phyloP scores from a whole-genome alignment of 2,113 vertebrate species.

The Pteronura brasiliensis region DNA sequence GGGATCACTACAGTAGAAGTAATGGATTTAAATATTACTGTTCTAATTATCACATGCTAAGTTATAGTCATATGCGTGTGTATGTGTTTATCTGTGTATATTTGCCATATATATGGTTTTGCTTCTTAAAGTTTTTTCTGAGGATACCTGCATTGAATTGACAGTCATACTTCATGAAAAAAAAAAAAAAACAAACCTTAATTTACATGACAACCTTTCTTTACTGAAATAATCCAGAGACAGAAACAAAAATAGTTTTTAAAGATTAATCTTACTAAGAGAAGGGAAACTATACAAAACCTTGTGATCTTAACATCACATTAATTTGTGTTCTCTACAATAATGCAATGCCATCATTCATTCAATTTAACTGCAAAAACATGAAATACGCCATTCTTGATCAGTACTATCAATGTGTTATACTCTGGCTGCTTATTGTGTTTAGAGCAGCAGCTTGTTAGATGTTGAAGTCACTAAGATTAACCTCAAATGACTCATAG shows the following conservation, averaged over 20 bases:
- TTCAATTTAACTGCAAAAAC: slow-evolving; percentile 14
- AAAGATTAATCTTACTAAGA: neutral
- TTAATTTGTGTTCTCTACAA: neutral
- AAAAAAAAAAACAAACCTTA: neutral
- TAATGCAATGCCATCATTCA: neutral
- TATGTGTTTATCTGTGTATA: neutral
- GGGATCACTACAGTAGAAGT: neutral
- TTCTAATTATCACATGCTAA: neutral
- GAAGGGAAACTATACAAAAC: neutral
- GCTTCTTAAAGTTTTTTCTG: neutral
- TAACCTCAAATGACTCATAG: neutral
- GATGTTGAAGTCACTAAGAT: neutral
- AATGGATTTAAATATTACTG: neutral
- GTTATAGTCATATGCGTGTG: neutral
- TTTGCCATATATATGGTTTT: neutral
- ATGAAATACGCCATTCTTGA: slow-evolving; percentile 1
- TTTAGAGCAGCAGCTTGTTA: neutral
- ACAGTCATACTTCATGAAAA: neutral
- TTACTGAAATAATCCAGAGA: neutral
- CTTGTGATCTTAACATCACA: neutral
- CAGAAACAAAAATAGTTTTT: neutral
- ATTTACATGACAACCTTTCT: neutral
- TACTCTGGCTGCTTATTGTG: neutral
- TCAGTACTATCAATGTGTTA: neutral
- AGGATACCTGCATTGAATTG: neutral